These are phyloP conservation scores for Aleiodes sp. DNA, from an alignment of 1,140 invertebrate species.

Conservation along the genomic window DNA sequence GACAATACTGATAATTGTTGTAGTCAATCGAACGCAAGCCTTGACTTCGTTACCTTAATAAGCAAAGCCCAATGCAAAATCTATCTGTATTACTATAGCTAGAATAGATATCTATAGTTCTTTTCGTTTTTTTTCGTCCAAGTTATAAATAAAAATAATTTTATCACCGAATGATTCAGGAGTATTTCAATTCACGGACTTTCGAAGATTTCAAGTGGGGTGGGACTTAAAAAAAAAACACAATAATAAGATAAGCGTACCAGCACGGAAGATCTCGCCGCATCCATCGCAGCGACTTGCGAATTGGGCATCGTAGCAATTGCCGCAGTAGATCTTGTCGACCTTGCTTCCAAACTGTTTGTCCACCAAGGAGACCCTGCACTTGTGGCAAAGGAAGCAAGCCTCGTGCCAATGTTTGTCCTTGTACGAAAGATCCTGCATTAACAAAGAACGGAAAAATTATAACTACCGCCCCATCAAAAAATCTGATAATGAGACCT, in stretches of 20 bases:
- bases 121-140: background rate
- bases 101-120: too few species aligned
- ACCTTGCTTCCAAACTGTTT: slow-evolving; percentile 99
- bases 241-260: slow-evolving; percentile 70
- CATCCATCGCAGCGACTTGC: slow-evolving; percentile 99
- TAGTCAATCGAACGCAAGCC: slow-evolving; percentile 35
- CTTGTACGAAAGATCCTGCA: slow-evolving; percentile 99
- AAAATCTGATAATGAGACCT: background rate
- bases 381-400: slow-evolving; percentile 98
- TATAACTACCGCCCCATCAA: background rate
- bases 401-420: slow-evolving; percentile 99
- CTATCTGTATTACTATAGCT: slow-evolving; percentile 31
- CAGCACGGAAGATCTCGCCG: slow-evolving; percentile 97
- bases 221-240: too few species aligned
- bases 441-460: slow-evolving; percentile 34
- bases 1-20: slow-evolving; percentile 30
- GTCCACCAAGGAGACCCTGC: slow-evolving; percentile 96
- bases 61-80: slow-evolving; percentile 44
- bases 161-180: too few species aligned
- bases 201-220: too few species aligned
- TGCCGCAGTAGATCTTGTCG: slow-evolving; percentile 98
- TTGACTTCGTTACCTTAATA: slow-evolving; percentile 60
- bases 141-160: too few species aligned
- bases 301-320: slow-evolving; percentile 99
- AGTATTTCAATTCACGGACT: too few species aligned